Evolutionary conservation across 1,140 invertebrate species (phyloP), one percentile per base, ranked within the genome.

Genomic region (Tetraneura akinire): DNA sequence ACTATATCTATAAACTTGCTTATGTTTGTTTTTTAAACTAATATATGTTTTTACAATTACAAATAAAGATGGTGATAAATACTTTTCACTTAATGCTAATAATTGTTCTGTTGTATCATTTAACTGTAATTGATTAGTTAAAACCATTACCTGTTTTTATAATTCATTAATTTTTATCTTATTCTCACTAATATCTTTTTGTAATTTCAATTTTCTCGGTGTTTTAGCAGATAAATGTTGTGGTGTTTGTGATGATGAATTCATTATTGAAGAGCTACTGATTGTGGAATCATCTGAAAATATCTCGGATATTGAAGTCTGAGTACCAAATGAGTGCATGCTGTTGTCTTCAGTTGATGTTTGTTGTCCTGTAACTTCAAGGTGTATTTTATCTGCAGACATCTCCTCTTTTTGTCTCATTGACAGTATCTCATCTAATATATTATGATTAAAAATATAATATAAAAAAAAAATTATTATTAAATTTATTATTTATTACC

Each of bases 1-100:
- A 47, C 45, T 47, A 47, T 47, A 47, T 47, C 45, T 47, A 47
- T 47, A 47, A 47, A 4, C 45, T 47, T 47, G 45, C 10, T 47
- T 47, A 47, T 47, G 18, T 57, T 57, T 57, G 18, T 57, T 57
- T 57, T 57, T 57, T 6, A 57, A 57, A 57, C 18, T 23, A 57
- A 57, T 18, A n/a, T 57, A 23, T 21, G 53, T 57, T 57, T 57
- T 57, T 57, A 57, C 53, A n/a, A 57, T 57, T 57, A 57, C 10
- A n/a, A 57, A 57, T 57, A 57, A 57, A 57, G 18, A 57, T 14
- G 53, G 53, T 6, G 45, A 47, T 47, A 47, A 47, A 47, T 47
- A 10, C 6, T 57, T 57, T 23, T 57, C 18, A 57, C 53, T 21
- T 57, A 57, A 57, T n/a, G 18, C 53, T 14, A 57, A 57, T 14